phyloP scores from a whole-genome alignment of 2,888 invertebrate genomes.

The Proisotoma minuta region DNA sequence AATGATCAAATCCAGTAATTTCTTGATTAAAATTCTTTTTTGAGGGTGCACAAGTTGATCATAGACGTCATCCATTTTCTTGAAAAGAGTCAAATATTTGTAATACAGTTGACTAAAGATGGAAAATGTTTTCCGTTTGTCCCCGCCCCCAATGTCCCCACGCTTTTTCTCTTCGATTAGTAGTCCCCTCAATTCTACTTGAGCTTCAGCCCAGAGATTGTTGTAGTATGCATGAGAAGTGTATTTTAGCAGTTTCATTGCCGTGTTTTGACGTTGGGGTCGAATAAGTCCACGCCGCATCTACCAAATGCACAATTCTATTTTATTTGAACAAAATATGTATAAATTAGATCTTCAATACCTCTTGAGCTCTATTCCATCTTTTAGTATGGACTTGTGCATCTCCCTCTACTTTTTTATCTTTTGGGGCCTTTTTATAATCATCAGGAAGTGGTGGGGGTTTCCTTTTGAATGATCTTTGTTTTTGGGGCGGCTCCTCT shows the following conservation, averaged over 20 bases:
- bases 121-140: constrained; percentile 60
- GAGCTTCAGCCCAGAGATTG: constrained; percentile 38
- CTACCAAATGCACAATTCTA: too few species aligned
- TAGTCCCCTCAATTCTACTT: constrained; percentile 22
- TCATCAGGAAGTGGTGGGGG: not conserved
- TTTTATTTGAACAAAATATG: not conserved
- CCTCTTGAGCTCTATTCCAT: constrained; percentile 16
- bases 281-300: not conserved
- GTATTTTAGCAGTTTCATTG: not conserved
- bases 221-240: constrained; percentile 35
- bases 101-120: constrained; percentile 68
- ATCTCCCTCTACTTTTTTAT: not conserved
- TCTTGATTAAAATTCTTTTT: constrained; percentile 72
- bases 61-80: constrained; percentile 72
- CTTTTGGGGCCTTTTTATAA: not conserved
- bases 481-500: not conserved
- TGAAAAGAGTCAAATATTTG: constrained; percentile 71
- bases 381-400: not conserved
- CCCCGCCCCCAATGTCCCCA: constrained; percentile 52
- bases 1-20: constrained; percentile 68
- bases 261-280: not conserved
- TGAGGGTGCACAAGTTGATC: constrained; percentile 92
- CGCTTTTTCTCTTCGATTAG: constrained; percentile 29
- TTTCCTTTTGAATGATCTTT: not conserved
- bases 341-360: constrained; percentile 1